Evolutionary conservation across 2,797 vertebrate genomes (phyloP), one percentile per base, ranked within the genome.

Genomic region (Vultur gryphus): DNA sequence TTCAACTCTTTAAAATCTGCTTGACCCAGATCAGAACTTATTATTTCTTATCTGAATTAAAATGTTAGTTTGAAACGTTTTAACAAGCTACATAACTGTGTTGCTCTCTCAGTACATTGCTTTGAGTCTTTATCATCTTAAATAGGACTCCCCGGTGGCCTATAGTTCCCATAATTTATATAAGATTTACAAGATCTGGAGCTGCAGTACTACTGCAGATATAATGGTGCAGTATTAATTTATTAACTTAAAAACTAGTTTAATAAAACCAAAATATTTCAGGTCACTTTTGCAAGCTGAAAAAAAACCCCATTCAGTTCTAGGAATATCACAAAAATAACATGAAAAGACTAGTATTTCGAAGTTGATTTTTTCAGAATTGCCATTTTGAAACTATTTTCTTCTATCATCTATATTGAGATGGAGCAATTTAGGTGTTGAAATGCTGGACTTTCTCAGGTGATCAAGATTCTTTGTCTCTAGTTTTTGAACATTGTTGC

Each of bases 261-360:
- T 49, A 64, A 59, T 69, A 58, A 80, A 85, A 3, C 2, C 1
- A 41, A 88, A 76, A n/a, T 11, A 51, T 51, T 93, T 85, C 25
- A 48, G 25, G 33, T 54, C 4, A 21, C 33, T 73, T 85, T 57
- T 3, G 1, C 23, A 69, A 83, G 21, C 39, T 57, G 26, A 24
- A 75, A 78, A 57, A 69, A 66, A 16, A 0, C 0, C 1, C 4
- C 2, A 55, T 57, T 75, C 21, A 16, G 4, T 61, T 86, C n/a
- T 66, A 84, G 24, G 15, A 64, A 24, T 71, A 85, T 33, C 13
- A 61, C 6, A 70, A 87, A 94, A 93, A 46, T 58, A 76, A 35
- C 25, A 19, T 6, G 4, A 48, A 49, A 59, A 54, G 2, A 28
- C 11, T 55, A 29, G 19, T 65, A 64, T 59, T 87, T 87, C 6